Evolutionary conservation across 2,888 invertebrate genomes (phyloP).

Genomic region (Agriopis marginaria): DNA sequence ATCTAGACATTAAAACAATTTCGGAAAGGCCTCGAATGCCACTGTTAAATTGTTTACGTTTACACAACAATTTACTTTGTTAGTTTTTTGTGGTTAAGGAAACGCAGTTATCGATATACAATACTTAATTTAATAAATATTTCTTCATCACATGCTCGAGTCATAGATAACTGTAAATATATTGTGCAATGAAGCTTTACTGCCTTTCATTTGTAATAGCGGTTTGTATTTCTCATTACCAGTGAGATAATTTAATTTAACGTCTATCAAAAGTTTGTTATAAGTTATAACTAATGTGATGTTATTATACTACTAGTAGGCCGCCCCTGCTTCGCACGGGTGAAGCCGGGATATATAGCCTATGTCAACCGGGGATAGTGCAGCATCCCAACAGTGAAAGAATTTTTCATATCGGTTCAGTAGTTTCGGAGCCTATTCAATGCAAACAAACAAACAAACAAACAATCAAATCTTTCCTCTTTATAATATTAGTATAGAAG

Average conservation of each 20-base stretch:
- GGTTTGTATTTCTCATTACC: constrained; percentile 3
- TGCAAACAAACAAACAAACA: too few relatives aligned
- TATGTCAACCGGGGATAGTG: too few relatives aligned
- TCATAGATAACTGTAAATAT: not conserved
- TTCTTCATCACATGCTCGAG: constrained; percentile 4
- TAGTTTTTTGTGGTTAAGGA: constrained; percentile 10
- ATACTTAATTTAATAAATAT: not conserved
- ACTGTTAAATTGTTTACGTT: constrained; percentile 16
- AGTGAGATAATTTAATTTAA: constrained; percentile 8
- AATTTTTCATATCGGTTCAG: too few relatives aligned
- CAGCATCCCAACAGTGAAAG: too few relatives aligned
- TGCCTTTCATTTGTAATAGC: constrained; percentile 4
- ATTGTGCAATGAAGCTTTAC: constrained; percentile 3
- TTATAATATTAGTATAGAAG: too few relatives aligned
- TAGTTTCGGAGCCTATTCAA: too few relatives aligned
- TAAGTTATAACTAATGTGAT: not conserved
- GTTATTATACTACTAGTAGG: constrained; percentile 5
- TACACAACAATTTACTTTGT: not conserved
- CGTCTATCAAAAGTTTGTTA: constrained; percentile 7
- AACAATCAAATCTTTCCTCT: too few relatives aligned
- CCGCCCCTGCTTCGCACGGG: too few relatives aligned
- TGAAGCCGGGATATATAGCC: too few relatives aligned
- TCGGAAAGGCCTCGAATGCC: constrained; percentile 41
- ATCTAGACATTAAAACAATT: constrained; percentile 37
- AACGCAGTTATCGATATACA: constrained; percentile 9